These are phyloP conservation scores for Sericinus montela DNA, from an alignment of 2,888 invertebrate species.

Conservation along the genomic window DNA sequence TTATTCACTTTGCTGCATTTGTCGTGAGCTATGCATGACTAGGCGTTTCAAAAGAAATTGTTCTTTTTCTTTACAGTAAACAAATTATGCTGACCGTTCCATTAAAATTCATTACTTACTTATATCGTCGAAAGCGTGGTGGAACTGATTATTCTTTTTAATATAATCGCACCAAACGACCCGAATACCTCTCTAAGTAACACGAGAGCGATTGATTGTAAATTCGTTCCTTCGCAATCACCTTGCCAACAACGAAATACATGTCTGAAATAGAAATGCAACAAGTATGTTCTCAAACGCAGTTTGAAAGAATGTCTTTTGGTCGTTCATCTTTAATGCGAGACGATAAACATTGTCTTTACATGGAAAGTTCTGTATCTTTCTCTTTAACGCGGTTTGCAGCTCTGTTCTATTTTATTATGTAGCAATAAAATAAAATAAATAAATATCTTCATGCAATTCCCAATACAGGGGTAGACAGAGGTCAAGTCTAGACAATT, in stretches of 20 bases:
- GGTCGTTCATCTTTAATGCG: background rate
- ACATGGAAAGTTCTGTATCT: background rate
- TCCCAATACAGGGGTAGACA: no score
- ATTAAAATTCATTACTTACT: background rate
- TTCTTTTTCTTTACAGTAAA: background rate
- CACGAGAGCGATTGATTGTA: background rate
- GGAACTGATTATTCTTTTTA: background rate
- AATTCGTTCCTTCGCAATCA: background rate
- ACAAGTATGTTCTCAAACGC: conserved; percentile 8
- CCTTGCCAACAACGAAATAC: background rate
- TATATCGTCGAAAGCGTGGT: background rate
- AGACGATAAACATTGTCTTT: conserved; percentile 1
- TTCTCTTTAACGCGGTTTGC: background rate
- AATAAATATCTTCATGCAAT: no score
- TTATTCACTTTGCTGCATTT: no score
- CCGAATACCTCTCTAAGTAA: background rate
- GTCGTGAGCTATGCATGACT: no score
- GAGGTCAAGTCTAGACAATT: no score
- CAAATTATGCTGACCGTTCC: background rate
- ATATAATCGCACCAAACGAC: background rate
- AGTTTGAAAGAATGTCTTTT: background rate
- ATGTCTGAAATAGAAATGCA: background rate
- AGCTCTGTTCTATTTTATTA: background rate
- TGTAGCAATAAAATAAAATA: no score
- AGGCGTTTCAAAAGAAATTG: no score